phyloP scores from a whole-genome alignment of 2,113 vertebrate species.

The Tragelaphus strepsiceros region DNA sequence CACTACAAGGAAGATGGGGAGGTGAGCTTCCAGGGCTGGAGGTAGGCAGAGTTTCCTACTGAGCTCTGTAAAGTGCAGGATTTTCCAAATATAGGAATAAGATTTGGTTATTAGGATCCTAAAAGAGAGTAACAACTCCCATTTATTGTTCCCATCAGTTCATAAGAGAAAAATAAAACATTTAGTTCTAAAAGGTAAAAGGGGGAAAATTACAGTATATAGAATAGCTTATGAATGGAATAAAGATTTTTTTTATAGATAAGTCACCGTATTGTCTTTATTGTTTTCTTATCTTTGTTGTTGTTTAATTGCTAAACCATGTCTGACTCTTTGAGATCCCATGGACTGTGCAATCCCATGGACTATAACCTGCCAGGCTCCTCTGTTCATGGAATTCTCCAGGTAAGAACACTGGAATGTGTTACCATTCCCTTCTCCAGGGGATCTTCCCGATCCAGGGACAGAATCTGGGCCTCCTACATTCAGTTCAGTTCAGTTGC shows the following conservation, averaged over 20 bases:
- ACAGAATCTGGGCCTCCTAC: neutral
- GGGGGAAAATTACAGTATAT: neutral
- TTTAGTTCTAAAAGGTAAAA: neutral
- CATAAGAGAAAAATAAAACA: neutral
- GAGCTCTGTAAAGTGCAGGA: neutral
- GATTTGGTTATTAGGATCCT: neutral
- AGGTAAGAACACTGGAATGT: neutral
- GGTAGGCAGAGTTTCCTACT: neutral
- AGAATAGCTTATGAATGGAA: neutral
- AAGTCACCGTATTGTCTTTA: neutral
- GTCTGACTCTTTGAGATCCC: neutral
- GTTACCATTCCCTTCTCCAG: neutral
- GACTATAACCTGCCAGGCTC: neutral
- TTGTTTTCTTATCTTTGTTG: neutral
- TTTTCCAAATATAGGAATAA: neutral
- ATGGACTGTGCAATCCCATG: neutral
- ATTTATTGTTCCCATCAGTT: neutral
- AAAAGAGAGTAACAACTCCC: neutral
- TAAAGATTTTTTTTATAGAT: neutral
- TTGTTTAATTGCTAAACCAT: neutral
- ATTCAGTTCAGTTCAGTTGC: neutral
- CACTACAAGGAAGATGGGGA: neutral
- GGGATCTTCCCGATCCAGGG: neutral
- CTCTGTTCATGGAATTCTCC: neutral
- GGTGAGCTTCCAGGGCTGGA: neutral